Percentiles rank a stretch among this genome's conserved stretches.
These are phyloP conservation scores for Prietella phreatophila DNA, from an alignment of 2,113 vertebrate species.

Conservation along the genomic window DNA sequence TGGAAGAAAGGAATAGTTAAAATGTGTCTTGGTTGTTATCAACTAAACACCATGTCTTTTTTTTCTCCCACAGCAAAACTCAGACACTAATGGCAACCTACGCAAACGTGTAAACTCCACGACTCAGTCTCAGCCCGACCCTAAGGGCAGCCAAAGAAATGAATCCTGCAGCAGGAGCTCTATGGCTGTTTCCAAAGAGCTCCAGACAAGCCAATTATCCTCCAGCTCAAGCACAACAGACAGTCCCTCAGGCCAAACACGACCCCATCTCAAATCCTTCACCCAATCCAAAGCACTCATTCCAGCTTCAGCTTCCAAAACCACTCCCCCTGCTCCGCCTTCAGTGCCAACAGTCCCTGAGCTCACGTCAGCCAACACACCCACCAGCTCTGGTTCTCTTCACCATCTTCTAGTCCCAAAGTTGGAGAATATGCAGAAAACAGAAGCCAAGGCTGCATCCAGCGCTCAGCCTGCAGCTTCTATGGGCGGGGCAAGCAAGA, in stretches of 20 bases:
- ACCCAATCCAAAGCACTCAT: conserved; percentile 75
- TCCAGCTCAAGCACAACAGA: conserved; percentile 61
- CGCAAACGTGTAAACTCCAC: conserved; percentile 86
- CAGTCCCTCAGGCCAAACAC: conserved; percentile 74
- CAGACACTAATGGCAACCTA: conserved; percentile 86
- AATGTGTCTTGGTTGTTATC: neutral
- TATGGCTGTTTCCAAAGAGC: conserved; percentile 57
- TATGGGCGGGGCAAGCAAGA: conserved; percentile 91
- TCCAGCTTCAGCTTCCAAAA: conserved; percentile 77
- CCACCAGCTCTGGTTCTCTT: conserved; percentile 73
- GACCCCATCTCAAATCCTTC: conserved; percentile 85
- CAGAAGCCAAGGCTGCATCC: conserved; percentile 74
- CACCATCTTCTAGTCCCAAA: conserved; percentile 83
- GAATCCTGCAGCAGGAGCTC: conserved; percentile 76
- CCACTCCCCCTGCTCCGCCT: conserved; percentile 73
- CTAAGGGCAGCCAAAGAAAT: conserved; percentile 72
- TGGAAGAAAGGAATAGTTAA: neutral
- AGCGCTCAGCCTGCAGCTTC: conserved; percentile 75
- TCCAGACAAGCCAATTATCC: conserved; percentile 69
- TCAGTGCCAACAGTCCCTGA: conserved; percentile 79
- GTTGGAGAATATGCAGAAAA: conserved; percentile 83
- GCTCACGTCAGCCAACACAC: conserved; percentile 66
- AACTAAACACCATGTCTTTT: neutral
- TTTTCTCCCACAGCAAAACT: conserved; percentile 72
- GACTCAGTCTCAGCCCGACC: conserved; percentile 74